Base-by-base conservation (phyloP, 2,113 vertebrate genomes). In the Spea multiplicata region DNA sequence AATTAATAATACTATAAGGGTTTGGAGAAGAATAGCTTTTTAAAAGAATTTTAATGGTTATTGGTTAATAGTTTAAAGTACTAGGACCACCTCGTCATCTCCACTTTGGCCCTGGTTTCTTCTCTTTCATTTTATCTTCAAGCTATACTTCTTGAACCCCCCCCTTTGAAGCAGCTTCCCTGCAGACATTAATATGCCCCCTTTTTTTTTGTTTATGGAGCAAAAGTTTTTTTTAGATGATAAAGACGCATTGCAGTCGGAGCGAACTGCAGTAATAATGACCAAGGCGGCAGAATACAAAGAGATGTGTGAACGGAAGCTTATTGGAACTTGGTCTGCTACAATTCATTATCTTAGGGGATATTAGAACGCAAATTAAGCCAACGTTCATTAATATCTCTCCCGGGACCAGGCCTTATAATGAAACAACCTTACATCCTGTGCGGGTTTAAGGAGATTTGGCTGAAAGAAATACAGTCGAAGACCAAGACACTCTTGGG, bases 171-270 rank as follows among this genome's bases (percentile, higher is more conserved):
- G 65, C 76, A 72, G 76, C 76, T 65, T 53, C 17, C 48, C 69
- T 53, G 17, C 68, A 71, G 68, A 71, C 76, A 65, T 71, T 64
- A 71, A 78, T 52, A 30, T 30, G 70, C 66, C 48, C 44, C 76
- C 71, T 47, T 59, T 70, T 78, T 71, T 78, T 78, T 65, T 71
- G 76, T 78, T 78, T 71, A 78, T 69, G n/a, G 76, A 62, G 50
- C 55, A 59, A 72, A 49, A 9, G 44, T 57, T 71, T 71, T 30
- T 30, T 30, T 78, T 50, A 78, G 76, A 78, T 76, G 75, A 76
- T 78, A 71, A 78, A 78, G 71, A 59, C 76, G 59, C 76, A 78
- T 78, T 78, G 76, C 76, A 71, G 76, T 78, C 6, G 44, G 68
- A 72, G 71, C 68, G 71, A 78, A 78, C 46, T 30, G 10, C 71